These are phyloP conservation scores for Ibycter americanus DNA, from an alignment of 2,797 vertebrate species.

Conservation along the genomic window DNA sequence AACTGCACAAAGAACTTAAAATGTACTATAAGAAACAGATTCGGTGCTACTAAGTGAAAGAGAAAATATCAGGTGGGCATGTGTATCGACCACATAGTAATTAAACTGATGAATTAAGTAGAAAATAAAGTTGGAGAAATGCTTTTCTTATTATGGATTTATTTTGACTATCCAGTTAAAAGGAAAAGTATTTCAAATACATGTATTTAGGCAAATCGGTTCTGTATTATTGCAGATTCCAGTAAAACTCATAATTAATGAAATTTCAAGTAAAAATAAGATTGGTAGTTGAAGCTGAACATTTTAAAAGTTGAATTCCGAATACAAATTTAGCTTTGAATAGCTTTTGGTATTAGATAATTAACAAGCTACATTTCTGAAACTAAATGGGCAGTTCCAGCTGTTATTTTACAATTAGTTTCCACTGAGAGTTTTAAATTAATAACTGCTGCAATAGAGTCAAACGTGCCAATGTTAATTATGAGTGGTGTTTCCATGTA, in stretches of 20 bases:
- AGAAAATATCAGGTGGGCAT: neutral
- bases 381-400: slow-evolving; percentile 53
- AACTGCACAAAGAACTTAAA: neutral
- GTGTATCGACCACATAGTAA: neutral
- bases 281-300: neutral
- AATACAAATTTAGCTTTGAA: slow-evolving; percentile 36
- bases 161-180: neutral
- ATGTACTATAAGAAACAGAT: neutral
- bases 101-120: neutral
- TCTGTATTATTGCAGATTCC: neutral
- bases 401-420: slow-evolving; percentile 64
- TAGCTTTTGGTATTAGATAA: slow-evolving; percentile 49
- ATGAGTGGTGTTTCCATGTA: slow-evolving; percentile 40
- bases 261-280: neutral
- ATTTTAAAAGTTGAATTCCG: neutral
- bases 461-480: slow-evolving; percentile 51
- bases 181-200: neutral
- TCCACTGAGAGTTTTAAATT: slow-evolving; percentile 54
- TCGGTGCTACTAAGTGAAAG: neutral
- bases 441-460: slow-evolving; percentile 57
- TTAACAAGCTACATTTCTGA: slow-evolving; percentile 46
- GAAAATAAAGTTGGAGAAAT: neutral
- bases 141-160: neutral
- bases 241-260: neutral
- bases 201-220: neutral